Conservation (phyloP, 2,888 invertebrate genomes). For the Sylvicola fuscatus region DNA sequence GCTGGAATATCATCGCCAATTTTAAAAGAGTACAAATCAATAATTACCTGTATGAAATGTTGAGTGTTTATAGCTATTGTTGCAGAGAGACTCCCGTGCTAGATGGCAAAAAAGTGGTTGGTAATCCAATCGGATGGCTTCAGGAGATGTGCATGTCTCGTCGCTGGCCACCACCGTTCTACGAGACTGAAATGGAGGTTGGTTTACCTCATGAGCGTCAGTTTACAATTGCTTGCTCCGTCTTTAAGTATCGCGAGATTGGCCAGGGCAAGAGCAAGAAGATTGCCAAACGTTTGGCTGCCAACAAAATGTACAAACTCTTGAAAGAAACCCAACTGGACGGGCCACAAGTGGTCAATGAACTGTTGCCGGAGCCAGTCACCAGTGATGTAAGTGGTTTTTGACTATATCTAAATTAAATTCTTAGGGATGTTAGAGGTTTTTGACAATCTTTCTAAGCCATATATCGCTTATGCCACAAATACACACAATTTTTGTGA, state of each 20-base stretch:
- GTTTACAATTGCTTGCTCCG: conserved; percentile 80
- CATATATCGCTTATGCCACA: too few relatives aligned
- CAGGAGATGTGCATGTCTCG: conserved; percentile 93
- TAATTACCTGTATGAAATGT: not conserved
- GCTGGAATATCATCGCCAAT: conserved; percentile 18
- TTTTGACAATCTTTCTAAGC: too few relatives aligned
- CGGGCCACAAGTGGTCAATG: conserved; percentile 32
- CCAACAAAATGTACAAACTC: conserved; percentile 80
- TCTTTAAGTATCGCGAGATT: conserved; percentile 65
- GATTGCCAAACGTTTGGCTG: conserved; percentile 88
- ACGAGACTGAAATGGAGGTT: conserved; percentile 47
- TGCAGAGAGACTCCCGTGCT: not conserved
- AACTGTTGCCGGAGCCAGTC: conserved; percentile 45
- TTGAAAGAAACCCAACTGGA: conserved; percentile 60
- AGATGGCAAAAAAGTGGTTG: conserved; percentile 60
- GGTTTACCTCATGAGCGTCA: conserved; percentile 83
- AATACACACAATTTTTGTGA: too few relatives aligned
- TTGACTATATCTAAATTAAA: too few relatives aligned
- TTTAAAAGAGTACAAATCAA: conserved; percentile 18
- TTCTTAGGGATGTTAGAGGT: too few relatives aligned
- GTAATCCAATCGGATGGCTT: conserved; percentile 89
- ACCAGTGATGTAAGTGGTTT: conserved; percentile 40
- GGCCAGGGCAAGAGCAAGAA: conserved; percentile 92
- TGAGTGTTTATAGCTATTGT: not conserved
- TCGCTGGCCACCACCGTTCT: conserved; percentile 86